Evolutionary conservation across 53 echinoderm and acorn worm species (phyloP), one percentile per base, ranked within the genome.

Genomic region (Pentamera pediparva): DNA sequence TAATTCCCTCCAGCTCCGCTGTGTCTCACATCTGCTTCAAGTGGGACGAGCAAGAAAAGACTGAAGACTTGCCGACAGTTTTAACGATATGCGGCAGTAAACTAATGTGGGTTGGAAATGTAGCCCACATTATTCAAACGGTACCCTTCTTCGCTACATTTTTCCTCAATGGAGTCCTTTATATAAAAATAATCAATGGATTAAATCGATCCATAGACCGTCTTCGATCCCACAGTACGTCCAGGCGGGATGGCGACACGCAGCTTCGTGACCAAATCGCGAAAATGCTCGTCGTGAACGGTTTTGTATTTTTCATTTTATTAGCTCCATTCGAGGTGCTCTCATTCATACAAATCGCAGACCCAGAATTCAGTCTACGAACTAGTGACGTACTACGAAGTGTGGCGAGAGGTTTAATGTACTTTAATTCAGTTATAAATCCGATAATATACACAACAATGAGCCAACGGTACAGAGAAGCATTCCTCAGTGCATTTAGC

Each of bases 361-460:
- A 41, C 27, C 9, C 37, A 13, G 18, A 35, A 9, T 6, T 26
- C 11, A 54, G 21, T 9, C 19, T 47, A 0, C 7, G 11, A 8
- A n/a, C 21, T 10, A 10, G 27, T 4, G 30, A 4, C 0, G 12
- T 27, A 9, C 5, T 17, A 0, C 18, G 13, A 6, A 32, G 36
- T 17, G 59, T 87, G 4, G 85, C 91, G 0, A 82, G 91, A 6
- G 77, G 82, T 0, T 57, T 88, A 40, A 82, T 88, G 36, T 96
- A 96, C 59, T 65, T 96, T 24, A 96, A 96, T 73, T 88, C 91
- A 21, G 86, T 85, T 18, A 83, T 88, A 5, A 96, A 96, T 62
- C 91, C 91, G 4, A 80, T 96, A 27, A 91, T 96, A n/a, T 96
- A 96, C 80, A 96, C 90, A 5, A 82, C 85, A 32, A 79, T 96